phyloP scores from a whole-genome alignment of 2,888 invertebrate genomes.

The Agrochola circellaris region DNA sequence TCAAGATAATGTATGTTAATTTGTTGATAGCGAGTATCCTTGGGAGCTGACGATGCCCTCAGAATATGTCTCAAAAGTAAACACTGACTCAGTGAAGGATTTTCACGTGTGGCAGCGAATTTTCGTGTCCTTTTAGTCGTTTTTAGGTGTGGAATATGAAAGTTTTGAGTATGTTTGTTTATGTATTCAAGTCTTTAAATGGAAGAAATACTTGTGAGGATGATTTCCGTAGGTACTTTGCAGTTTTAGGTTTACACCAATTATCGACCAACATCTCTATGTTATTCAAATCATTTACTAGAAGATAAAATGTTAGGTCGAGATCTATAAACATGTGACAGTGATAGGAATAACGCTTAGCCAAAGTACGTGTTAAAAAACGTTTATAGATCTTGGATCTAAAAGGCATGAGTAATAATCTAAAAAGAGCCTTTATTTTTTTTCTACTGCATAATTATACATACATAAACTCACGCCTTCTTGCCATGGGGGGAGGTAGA shows the following conservation, averaged over 20 bases:
- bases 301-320: background rate
- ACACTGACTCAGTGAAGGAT: constrained; percentile 60
- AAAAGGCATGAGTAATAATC: too few relatives aligned
- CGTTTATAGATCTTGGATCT: background rate
- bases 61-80: constrained; percentile 43
- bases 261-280: background rate
- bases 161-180: constrained; percentile 27
- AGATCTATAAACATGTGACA: background rate
- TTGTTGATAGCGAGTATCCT: constrained; percentile 72
- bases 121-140: constrained; percentile 41
- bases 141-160: constrained; percentile 35
- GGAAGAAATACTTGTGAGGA: background rate
- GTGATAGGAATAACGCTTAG: background rate
- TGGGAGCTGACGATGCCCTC: constrained; percentile 56
- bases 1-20: constrained; percentile 75
- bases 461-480: too few relatives aligned
- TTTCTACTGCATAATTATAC: background rate
- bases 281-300: background rate
- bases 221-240: background rate
- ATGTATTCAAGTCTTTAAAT: too few relatives aligned
- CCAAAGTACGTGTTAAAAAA: background rate
- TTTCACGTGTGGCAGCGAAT: constrained; percentile 52
- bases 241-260: background rate
- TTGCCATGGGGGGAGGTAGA: too few relatives aligned
- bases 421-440: too few relatives aligned